Base-by-base conservation (phyloP, 2,113 vertebrate species). In the Alligator sinensis region DNA sequence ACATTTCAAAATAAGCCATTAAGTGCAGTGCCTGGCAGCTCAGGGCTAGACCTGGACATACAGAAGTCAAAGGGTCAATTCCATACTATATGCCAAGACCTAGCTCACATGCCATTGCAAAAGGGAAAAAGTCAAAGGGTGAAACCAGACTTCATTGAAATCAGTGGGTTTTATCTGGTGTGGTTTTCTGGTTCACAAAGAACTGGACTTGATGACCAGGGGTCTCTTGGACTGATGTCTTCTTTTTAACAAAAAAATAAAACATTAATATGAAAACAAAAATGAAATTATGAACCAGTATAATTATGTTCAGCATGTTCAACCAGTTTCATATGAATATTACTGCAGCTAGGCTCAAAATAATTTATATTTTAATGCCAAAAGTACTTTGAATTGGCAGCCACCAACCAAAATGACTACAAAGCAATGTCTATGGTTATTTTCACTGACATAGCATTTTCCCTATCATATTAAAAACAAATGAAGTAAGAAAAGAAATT, bases 391-490 rank as follows among this genome's bases (percentile, higher is more conserved):
- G 93, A 94, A 92, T 97, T 94, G 91, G 59, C 84, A 92, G 19
- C 87, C 89, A 95, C 66, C 94, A 63, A 84, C 93, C 85, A 63
- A 94, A 97, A 96, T 84, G 81, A 94, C 86, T 92, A 92, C 85
- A 95, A 90, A 97, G 85, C 92, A 96, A 96, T 94, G 96, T 94
- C 93, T 96, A 34, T 92, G 95, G 93, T 93, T 97, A 86, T 91
- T 96, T 95, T 96, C 93, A 98, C 87, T 93, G 93, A 96, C 88
- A 91, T 58, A 80, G 91, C 93, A 94, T 77, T 96, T 97, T 95
- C 88, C 87, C 96, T 91, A 96, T 91, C 85, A 28, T 89, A 92
- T 96, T 97, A 97, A 97, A 98, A 95, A 86, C n/a, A 96, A 98
- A 96, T 82, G 88, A 98, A 97, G 90, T 91, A 77, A 96, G 93